Conservation (phyloP, 2,113 vertebrate species). For the Engystomops pustulosus region DNA sequence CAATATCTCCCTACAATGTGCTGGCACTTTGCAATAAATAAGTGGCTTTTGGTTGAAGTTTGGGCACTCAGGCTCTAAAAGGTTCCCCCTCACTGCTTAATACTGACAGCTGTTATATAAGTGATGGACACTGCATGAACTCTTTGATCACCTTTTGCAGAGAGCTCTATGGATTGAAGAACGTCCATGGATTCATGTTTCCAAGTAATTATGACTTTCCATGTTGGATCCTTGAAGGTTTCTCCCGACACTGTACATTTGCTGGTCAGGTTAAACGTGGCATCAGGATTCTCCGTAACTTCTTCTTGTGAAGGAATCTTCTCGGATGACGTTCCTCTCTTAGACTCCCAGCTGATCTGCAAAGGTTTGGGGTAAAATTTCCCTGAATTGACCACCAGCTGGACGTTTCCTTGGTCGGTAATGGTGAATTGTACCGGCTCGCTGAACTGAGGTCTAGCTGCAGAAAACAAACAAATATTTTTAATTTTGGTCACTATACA, state of each 20-base stretch:
- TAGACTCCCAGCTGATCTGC: conserved; percentile 16
- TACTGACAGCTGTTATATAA: too few species aligned
- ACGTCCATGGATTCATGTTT: conserved; percentile 35
- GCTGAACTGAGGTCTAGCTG: conserved; percentile 44
- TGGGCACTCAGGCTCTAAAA: too few species aligned
- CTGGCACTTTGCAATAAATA: background rate
- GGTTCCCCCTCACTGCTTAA: too few species aligned
- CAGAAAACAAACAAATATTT: background rate
- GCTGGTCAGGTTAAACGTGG: conserved; percentile 17
- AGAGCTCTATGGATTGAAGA: background rate
- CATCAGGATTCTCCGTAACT: background rate
- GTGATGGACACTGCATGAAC: background rate
- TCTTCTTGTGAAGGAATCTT: background rate
- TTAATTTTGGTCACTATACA: too few species aligned
- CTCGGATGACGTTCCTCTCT: background rate
- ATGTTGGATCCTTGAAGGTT: conserved; percentile 24
- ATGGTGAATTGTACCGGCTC: background rate
- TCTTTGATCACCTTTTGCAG: conserved; percentile 24
- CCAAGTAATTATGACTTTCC: conserved; percentile 30
- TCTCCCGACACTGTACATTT: conserved; percentile 32
- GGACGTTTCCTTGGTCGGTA: conserved; percentile 13
- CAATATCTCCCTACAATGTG: too few species aligned
- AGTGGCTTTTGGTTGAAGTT: too few species aligned
- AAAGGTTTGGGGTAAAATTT: conserved; percentile 29
- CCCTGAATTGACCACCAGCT: background rate